Percentiles rank a stretch among this genome's conserved stretches.
Evolutionary conservation across 2,888 invertebrate species (phyloP).

Genomic region (Amphipoea oculea): DNA sequence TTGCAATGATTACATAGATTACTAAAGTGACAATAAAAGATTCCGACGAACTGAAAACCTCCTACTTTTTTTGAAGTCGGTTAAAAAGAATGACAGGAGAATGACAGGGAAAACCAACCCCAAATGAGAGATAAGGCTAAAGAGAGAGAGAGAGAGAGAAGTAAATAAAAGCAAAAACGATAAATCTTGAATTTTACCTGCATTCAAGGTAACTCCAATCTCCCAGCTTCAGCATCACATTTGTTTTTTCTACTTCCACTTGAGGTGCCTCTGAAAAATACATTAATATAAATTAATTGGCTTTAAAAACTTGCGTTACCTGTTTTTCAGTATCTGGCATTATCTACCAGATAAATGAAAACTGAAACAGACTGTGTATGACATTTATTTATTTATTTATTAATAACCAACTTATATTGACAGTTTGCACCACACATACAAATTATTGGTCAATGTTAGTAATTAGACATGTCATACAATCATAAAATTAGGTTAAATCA

Average conservation of each 20-base stretch:
- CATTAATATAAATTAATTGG: neutral
- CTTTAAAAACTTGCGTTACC: neutral
- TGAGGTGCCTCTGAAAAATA: conserved; percentile 77
- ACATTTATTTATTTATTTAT: too few relatives aligned
- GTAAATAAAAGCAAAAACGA: neutral
- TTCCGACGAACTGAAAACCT: too few relatives aligned
- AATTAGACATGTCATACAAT: too few relatives aligned
- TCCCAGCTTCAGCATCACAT: conserved; percentile 72
- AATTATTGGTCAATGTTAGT: neutral
- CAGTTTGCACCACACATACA: too few relatives aligned
- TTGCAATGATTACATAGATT: neutral
- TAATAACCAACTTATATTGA: neutral
- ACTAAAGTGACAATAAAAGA: neutral
- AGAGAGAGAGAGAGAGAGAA: neutral
- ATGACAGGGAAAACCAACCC: neutral
- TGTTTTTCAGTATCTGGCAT: neutral
- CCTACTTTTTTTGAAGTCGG: too few relatives aligned
- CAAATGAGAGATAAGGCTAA: neutral
- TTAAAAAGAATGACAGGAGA: neutral
- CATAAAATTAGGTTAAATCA: too few relatives aligned
- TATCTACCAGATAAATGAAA: neutral
- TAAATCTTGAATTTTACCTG: conserved; percentile 71
- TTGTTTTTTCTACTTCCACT: conserved; percentile 68
- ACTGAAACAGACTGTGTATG: neutral
- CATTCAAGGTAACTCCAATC: conserved; percentile 76